Conservation (phyloP, 2,797 vertebrate genomes). For the Micromesistius poutassou region DNA sequence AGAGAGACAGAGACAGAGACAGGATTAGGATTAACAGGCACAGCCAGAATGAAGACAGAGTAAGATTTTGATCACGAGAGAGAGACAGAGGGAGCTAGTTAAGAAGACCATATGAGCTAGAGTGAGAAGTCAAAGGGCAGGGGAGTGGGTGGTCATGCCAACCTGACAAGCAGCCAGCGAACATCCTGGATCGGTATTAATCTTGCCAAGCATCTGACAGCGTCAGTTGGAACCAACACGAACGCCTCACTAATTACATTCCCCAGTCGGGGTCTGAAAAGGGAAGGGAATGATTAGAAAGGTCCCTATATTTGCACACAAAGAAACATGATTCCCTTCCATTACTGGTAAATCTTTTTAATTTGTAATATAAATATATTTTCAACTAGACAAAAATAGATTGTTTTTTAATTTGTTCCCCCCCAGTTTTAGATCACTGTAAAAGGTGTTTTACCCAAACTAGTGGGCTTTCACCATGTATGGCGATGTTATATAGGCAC, state of each 20-base stretch:
- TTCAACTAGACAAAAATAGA: too few species aligned
- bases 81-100: constrained; percentile 11
- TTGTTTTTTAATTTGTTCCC: not conserved
- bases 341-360: not conserved
- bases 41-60: not conserved
- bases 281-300: not conserved
- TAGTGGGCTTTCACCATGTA: not conserved
- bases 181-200: not conserved
- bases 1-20: constrained; percentile 1
- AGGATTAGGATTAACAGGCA: not conserved
- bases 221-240: not conserved
- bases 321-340: not conserved
- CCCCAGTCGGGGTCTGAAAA: not conserved
- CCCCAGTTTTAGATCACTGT: too few species aligned
- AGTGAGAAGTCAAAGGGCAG: constrained; percentile 33
- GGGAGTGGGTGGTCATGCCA: constrained; percentile 36
- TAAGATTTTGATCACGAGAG: not conserved
- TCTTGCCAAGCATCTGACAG: not conserved
- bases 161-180: constrained; percentile 45
- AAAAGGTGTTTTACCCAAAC: too few species aligned
- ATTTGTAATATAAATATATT: too few species aligned
- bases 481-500: not conserved
- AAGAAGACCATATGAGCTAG: constrained; percentile 33
- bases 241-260: not conserved
- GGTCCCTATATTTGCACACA: not conserved